A percentile compares a stretch with the other conserved stretches of the same genome.
Conservation (phyloP, 2,113 vertebrate species). For the Heteronetta atricapilla region DNA sequence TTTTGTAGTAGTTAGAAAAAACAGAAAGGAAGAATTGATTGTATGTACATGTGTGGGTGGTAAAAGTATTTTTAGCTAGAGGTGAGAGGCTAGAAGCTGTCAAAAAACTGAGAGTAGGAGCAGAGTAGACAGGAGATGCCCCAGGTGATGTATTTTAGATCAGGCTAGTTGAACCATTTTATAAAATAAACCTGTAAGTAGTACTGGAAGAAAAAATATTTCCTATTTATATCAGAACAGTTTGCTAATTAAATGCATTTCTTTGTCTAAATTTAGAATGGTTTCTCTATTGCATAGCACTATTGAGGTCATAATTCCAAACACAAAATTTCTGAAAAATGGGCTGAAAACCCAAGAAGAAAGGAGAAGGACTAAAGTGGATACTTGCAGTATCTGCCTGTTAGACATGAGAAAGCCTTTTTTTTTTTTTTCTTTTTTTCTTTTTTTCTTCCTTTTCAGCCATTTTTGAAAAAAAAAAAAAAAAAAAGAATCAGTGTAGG, state of each 20-base stretch:
- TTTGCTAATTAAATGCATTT: not conserved
- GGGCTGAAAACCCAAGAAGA: not conserved
- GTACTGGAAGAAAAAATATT: not conserved
- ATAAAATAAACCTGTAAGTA: not conserved
- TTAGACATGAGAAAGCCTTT: not conserved
- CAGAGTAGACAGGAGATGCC: not conserved
- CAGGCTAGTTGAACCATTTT: not conserved
- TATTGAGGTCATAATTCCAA: not conserved
- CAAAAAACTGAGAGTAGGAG: constrained; percentile 15
- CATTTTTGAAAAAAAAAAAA: not conserved
- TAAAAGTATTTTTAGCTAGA: constrained; percentile 42
- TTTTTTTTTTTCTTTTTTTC: not conserved
- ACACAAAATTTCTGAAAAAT: not conserved
- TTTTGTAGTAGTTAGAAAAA: constrained; percentile 46
- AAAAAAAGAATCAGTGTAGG: constrained; percentile 22
- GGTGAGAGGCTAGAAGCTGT: constrained; percentile 60
- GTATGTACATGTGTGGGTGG: constrained; percentile 37
- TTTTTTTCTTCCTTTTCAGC: not conserved
- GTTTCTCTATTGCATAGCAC: not conserved
- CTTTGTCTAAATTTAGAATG: not conserved
- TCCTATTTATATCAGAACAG: not conserved
- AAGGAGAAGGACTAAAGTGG: not conserved
- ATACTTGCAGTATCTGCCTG: not conserved
- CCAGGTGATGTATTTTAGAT: not conserved
- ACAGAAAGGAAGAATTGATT: constrained; percentile 30